Conservation (phyloP, 2,797 vertebrate genomes). For the Picus viridis region DNA sequence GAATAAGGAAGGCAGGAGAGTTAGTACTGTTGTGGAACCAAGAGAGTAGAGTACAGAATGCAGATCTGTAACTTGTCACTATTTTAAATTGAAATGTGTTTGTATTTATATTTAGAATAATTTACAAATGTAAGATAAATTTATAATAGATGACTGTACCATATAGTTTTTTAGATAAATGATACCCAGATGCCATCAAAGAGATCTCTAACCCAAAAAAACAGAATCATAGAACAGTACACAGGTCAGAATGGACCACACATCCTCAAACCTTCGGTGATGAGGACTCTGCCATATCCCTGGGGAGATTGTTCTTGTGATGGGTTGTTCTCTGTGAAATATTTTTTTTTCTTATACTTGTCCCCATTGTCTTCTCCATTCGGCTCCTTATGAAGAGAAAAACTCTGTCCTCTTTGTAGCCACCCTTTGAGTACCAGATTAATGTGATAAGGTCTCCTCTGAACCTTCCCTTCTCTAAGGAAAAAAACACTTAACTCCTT, state of each 20-base stretch:
- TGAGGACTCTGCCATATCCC: not conserved
- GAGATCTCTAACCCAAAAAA: not conserved
- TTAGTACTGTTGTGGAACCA: not conserved
- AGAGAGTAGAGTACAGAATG: not conserved
- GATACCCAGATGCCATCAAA: not conserved
- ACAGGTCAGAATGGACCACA: not conserved
- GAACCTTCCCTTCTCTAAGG: not conserved
- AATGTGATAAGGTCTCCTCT: not conserved
- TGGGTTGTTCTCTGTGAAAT: not conserved
- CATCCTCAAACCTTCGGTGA: not conserved
- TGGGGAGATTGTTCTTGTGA: not conserved
- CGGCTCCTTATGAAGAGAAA: not conserved
- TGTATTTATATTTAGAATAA: not conserved
- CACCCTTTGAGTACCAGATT: not conserved
- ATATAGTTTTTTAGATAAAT: not conserved
- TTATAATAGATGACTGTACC: not conserved
- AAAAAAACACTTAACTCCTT: not conserved
- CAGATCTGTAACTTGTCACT: not conserved
- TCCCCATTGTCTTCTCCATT: not conserved
- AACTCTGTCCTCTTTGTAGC: not conserved
- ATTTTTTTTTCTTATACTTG: not conserved
- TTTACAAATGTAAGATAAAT: not conserved
- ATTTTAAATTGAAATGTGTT: not conserved
- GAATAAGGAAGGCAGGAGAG: not conserved
- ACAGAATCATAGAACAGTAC: rapidly evolving